Conservation (phyloP, 2,113 vertebrate species). For the Cebidichthys violaceus region DNA sequence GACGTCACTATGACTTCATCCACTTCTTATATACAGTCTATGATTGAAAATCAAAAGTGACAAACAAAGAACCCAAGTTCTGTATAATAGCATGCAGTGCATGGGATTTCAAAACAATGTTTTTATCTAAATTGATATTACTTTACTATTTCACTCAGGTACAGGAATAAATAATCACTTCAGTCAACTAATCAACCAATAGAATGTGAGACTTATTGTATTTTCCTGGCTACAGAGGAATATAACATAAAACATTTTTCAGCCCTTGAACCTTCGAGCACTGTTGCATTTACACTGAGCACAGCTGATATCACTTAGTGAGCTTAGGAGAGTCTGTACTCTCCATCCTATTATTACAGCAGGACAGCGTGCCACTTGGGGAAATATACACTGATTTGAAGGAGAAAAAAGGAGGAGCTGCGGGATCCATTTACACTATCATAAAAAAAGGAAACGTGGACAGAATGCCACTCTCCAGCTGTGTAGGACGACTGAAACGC, state of each 20-base stretch:
- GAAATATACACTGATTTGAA: neutral
- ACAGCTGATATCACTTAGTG: slow-evolving; percentile 2
- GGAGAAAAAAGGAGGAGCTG: neutral
- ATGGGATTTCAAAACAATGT: neutral
- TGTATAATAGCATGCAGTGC: too few species aligned
- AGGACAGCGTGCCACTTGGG: neutral
- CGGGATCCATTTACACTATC: neutral
- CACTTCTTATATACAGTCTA: too few species aligned
- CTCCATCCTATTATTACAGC: neutral
- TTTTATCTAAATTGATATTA: neutral
- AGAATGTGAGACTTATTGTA: neutral
- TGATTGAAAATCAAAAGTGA: too few species aligned
- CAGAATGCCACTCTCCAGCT: neutral
- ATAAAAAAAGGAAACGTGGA: neutral
- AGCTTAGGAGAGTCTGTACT: neutral
- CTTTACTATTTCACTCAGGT: neutral
- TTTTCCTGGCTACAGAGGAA: neutral
- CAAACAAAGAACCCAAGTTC: too few species aligned
- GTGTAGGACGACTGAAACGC: neutral
- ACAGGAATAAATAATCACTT: neutral
- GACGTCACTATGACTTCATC: too few species aligned
- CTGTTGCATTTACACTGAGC: too few species aligned
- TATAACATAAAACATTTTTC: too few species aligned
- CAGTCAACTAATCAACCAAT: neutral
- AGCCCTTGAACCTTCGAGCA: neutral